Conservation (phyloP, 2,113 vertebrate genomes). For the Mus spicilegus region DNA sequence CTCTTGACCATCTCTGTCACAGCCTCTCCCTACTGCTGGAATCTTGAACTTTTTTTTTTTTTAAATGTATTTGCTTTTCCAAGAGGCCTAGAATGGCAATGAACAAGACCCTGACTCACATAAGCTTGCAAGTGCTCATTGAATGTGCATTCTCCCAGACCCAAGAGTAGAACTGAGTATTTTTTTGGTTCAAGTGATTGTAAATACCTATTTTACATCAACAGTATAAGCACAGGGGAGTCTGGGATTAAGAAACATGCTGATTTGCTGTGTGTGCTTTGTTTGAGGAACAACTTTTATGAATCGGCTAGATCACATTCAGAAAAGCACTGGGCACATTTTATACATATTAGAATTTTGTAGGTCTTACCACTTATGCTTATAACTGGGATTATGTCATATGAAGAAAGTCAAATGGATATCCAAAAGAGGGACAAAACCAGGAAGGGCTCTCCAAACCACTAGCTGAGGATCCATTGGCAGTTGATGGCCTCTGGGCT, state of each 20-base stretch:
- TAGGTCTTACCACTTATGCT: constrained; percentile 53
- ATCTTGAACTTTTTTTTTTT: background rate
- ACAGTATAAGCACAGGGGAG: background rate
- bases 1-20: background rate
- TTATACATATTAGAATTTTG: constrained; percentile 62
- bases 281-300: constrained; percentile 57
- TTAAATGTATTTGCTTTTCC: background rate
- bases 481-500: background rate
- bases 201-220: constrained; percentile 32
- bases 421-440: background rate
- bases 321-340: constrained; percentile 26
- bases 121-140: constrained; percentile 18
- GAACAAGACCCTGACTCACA: background rate
- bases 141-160: background rate
- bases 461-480: background rate
- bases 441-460: background rate
- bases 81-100: background rate
- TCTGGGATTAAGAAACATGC: constrained; percentile 47
- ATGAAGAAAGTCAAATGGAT: constrained; percentile 24
- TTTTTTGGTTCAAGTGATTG: constrained; percentile 39
- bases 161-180: background rate
- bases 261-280: constrained; percentile 24
- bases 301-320: constrained; percentile 29
- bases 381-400: constrained; percentile 53
- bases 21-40: background rate